Evolutionary conservation across 64 coral and sea anemone genomes (phyloP).

Genomic region (Stichodactyla helianthus): DNA sequence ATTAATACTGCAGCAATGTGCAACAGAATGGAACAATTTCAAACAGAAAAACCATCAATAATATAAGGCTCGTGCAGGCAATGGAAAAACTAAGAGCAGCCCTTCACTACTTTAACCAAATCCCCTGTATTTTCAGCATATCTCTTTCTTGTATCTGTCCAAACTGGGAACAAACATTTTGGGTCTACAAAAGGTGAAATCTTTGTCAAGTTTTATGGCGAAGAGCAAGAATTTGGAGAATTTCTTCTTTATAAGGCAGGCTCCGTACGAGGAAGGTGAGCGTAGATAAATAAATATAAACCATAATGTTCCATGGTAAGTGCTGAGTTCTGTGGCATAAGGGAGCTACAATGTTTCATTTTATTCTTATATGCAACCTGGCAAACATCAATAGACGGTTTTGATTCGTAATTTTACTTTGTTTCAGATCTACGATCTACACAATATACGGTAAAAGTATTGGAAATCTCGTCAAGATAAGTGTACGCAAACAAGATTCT

Average conservation of each 20-base stretch:
- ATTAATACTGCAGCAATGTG: too few species aligned
- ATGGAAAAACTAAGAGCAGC: too few species aligned
- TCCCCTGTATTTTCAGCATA: conserved; percentile 12
- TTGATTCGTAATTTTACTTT: background rate
- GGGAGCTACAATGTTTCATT: too few species aligned
- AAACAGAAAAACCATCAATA: too few species aligned
- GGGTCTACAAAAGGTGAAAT: conserved; percentile 49
- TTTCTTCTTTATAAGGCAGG: conserved; percentile 42
- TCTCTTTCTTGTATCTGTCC: conserved; percentile 57
- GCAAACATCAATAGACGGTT: background rate
- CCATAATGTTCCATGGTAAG: too few species aligned
- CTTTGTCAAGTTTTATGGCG: conserved; percentile 62
- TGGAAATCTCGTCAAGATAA: conserved; percentile 49
- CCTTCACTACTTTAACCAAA: background rate
- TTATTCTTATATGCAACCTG: too few species aligned
- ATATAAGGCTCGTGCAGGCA: too few species aligned
- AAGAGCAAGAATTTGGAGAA: conserved; percentile 51
- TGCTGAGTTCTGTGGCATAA: too few species aligned
- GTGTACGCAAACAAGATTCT: conserved; percentile 64
- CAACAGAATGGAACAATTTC: too few species aligned
- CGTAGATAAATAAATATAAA: background rate
- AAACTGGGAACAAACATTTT: conserved; percentile 32
- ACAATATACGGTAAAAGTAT: conserved; percentile 50
- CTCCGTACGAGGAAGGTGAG: background rate
- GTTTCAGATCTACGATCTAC: background rate